phyloP scores from a whole-genome alignment of 1,140 invertebrate species.

The Anadara kagoshimensis region DNA sequence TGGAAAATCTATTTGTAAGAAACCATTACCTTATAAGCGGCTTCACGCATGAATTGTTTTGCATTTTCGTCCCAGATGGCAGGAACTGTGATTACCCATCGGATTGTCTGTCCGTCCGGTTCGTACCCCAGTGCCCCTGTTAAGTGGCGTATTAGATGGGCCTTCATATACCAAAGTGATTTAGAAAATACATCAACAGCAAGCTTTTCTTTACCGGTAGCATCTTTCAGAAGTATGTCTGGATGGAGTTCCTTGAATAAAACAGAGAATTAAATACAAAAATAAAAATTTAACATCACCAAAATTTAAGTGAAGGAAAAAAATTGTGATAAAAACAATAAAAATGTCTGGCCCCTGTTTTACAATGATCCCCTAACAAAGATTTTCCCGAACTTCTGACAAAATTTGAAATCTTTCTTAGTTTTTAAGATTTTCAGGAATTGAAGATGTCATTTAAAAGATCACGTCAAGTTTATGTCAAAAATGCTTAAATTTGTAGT shows the following conservation, averaged over 20 bases:
- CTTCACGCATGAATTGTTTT: slow-evolving; percentile 70
- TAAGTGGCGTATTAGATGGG: slow-evolving; percentile 44
- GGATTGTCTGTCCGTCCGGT: slow-evolving; percentile 60
- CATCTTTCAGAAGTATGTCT: slow-evolving; percentile 64
- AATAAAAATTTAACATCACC: too few relatives aligned
- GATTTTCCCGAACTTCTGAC: too few relatives aligned
- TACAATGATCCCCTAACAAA: too few relatives aligned
- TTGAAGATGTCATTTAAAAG: too few relatives aligned
- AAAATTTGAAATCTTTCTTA: too few relatives aligned
- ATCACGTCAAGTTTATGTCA: too few relatives aligned
- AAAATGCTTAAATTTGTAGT: too few relatives aligned
- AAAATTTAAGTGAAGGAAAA: too few relatives aligned
- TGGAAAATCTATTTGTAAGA: too few relatives aligned
- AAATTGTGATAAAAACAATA: too few relatives aligned
- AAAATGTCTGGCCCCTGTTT: too few relatives aligned
- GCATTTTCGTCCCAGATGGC: slow-evolving; percentile 71
- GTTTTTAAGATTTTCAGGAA: too few relatives aligned
- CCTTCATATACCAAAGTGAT: slow-evolving; percentile 64
- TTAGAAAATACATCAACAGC: slow-evolving; percentile 68
- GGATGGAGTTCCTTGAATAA: slow-evolving; percentile 58
- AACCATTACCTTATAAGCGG: slow-evolving; percentile 57
- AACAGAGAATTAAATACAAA: not conserved
- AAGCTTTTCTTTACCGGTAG: slow-evolving; percentile 57
- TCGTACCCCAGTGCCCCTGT: slow-evolving; percentile 51
- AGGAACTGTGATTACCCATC: slow-evolving; percentile 69